Evolutionary conservation across 2,888 invertebrate species (phyloP), one percentile per base, ranked within the genome.

Genomic region (Hypsopygia costalis): DNA sequence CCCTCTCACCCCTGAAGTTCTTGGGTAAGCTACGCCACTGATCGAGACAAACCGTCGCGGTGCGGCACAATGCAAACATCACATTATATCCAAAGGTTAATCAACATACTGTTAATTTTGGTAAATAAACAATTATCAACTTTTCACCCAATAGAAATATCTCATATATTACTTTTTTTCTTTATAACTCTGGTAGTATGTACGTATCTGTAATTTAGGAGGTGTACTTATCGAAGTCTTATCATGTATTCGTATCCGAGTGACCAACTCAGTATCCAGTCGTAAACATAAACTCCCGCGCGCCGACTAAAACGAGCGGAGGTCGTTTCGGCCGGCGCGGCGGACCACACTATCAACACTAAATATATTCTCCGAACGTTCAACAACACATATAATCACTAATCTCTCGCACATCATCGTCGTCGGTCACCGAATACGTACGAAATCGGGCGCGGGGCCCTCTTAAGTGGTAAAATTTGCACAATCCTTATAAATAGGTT

Each of bases 371-470:
- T 86, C 78, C 76, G 69, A 88, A 87, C 88, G 78, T 87, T 87
- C 88, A 88, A 88, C 88, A 88, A 82, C 83, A 86, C 85, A 81
- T 87, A 86, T 86, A 87, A 85, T 81, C 87, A 86, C 86, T 86
- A 85, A 78, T 79, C 77, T 81, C 78, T 73, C 81, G 69, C 79
- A 68, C 77, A 69, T 55, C 58, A 43, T 50, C 58, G 54, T 55
- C 67, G 76, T 80, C 82, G 81, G 81, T 76, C 82, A 77, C 82
- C 78, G 81, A 78, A 80, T 74, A 75, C 80, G 75, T 58, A 65
- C 60, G 60, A 65, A 54, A 55, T 55, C 60, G 58, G 56, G 49
- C 37, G 46, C 47, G 52, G 52, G 55, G 52, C 59, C 60, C 63
- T 56, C 55, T 62, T 64, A 61, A 59, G 56, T 61, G 61, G 56